Conservation (phyloP, 2,797 vertebrate species). For the Merluccius polli region DNA sequence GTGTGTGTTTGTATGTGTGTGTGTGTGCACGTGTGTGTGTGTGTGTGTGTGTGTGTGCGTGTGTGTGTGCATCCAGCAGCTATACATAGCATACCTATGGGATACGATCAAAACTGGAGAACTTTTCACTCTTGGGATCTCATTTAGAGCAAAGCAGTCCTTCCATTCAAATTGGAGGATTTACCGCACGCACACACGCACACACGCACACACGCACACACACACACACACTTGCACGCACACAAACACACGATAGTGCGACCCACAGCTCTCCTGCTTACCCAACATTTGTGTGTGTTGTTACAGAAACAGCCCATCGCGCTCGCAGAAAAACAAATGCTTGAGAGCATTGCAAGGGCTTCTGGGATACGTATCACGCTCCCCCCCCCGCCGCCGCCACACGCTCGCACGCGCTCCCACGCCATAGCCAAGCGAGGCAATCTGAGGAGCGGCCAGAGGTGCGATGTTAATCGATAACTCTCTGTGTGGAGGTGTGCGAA, state of each 20-base stretch:
- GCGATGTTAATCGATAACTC: constrained; percentile 53
- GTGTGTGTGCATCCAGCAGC: constrained; percentile 14
- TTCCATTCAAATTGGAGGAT: not conserved
- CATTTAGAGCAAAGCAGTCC: not conserved
- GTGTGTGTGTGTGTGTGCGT: constrained; percentile 12
- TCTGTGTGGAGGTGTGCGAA: constrained; percentile 30
- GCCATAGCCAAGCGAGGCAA: constrained; percentile 33
- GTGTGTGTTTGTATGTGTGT: not conserved
- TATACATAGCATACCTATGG: not conserved
- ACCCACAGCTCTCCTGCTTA: constrained; percentile 38
- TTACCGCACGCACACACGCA: constrained; percentile 12
- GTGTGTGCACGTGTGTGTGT: constrained; percentile 13
- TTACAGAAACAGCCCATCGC: constrained; percentile 39
- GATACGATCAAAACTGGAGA: not conserved
- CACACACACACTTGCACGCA: constrained; percentile 20
- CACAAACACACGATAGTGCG: constrained; percentile 9
- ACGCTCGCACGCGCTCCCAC: constrained; percentile 17
- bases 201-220: constrained; percentile 24
- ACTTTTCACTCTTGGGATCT: not conserved
- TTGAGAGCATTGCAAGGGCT: constrained; percentile 33
- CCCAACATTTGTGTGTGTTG: constrained; percentile 41
- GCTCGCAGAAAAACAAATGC: constrained; percentile 48
- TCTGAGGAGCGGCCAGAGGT: constrained; percentile 35
- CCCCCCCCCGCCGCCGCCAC: constrained; percentile 6
- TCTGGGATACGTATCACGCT: constrained; percentile 34